Base-by-base conservation (phyloP, 2,888 invertebrate species). In the Thymelicus sylvestris region DNA sequence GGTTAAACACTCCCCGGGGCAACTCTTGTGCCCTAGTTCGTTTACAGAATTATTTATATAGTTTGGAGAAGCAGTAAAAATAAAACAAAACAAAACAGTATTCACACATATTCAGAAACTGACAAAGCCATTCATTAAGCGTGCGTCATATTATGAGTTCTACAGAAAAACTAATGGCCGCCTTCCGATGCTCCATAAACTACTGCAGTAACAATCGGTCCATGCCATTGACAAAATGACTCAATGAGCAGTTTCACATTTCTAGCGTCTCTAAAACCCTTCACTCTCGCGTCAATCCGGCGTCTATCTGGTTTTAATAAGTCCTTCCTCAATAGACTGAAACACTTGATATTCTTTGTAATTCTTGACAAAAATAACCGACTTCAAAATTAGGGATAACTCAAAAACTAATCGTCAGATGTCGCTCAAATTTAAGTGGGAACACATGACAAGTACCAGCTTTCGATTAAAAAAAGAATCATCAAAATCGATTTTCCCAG, bases 261-360 rank as follows among this genome's bases (percentile, higher is more conserved):
- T 39, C 41, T 19, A 1, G 1, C 52, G 5, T 24, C 10, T 52
- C 57, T 47, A 67, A 72, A 64, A 67, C 61, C 52, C 48, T 70
- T 15, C 62, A 44, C 4, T 12, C 44, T 10, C 3, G 31, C 31
- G 31, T 52, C 52, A 67, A 50, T 62, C 47, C 66, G 12, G 64
- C 38, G 60, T 59, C 68, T 66, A 59, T 69, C 19, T 67, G 52
- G 68, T 74, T 70, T 70, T 69, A 50, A 57, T 66, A 62, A 71
- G 64, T 67, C 63, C 65, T 60, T 52, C 8, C 55, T 39, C 47
- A 10, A 67, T 3, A 59, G 13, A 60, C 71, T 12, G 8, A 12
- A 10, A 72, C 52, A 66, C 39, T 41, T 15, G 55, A 68, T 64
- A 64, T 68, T 71, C 24, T 71, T 64, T 39, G 70, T 72, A 75